Base-by-base conservation (phyloP, 2,113 vertebrate genomes). In the Cathartes aura region DNA sequence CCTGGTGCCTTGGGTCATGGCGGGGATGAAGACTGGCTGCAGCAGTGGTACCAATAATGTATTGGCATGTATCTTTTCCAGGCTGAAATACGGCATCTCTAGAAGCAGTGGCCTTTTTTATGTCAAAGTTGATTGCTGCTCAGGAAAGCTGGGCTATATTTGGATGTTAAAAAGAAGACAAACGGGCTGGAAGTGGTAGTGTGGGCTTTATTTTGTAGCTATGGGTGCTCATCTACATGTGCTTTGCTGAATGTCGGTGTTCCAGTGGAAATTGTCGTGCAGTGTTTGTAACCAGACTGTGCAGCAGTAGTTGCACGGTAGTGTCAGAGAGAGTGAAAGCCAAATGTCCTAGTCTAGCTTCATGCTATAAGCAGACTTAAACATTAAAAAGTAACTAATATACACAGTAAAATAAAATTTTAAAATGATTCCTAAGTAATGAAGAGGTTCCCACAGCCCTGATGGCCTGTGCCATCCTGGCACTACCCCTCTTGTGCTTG, bases 11-110 rank as follows among this genome's bases (percentile, higher is more conserved):
- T n/a, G 66, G 12, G 27, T 63, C 6, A 8, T 1, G 15, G 29
- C 3, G 18, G 23, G 6, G 7, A 3, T 10, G 43, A 22, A 16
- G 24, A 36, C 26, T 60, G 66, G 26, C 27, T 50, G 67, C 26
- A 10, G 23, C 47, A 22, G 47, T 1, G 1, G 36, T 26, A n/a
- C 55, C 7, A 5, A 7, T 8, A 17, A 22, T 0, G 4, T 20
- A 3, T 3, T 42, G 58, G 43, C 16, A 8, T 4, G 7, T 38
- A 7, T 10, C 19, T 18, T 48, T 34, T 29, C 40, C 47, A 38
- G 45, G n/a, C 20, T 76, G 82, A 64, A 71, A 48, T 12, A 36
- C 0, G 2, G 40, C 47, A 27, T 13, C 53, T 83, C 34, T 60
- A 30, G 58, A 68, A 53, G 50, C 0, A 0, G 8, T 23, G n/a